Evolutionary conservation across 2,113 vertebrate genomes (phyloP).

Genomic region (Chloroceryle aenea): DNA sequence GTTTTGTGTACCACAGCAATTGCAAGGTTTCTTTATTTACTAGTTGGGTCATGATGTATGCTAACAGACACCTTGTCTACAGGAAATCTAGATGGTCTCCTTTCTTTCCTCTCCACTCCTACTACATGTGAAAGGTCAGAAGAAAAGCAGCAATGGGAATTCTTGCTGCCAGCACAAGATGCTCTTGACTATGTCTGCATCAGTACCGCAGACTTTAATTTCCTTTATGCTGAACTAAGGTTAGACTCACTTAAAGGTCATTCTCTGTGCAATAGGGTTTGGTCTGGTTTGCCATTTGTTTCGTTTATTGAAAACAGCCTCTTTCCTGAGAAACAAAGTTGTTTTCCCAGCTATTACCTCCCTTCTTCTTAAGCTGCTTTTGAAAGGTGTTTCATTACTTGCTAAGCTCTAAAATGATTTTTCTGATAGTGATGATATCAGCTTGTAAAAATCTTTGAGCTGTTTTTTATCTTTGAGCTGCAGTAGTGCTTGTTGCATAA

Average conservation of each 20-base stretch:
- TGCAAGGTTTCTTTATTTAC: conserved; percentile 3
- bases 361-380: conserved; percentile 7
- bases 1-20: neutral
- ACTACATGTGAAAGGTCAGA: conserved; percentile 41
- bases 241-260: conserved; percentile 61
- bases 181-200: conserved; percentile 42
- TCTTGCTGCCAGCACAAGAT: conserved; percentile 52
- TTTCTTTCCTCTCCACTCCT: neutral
- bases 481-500: neutral
- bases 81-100: conserved; percentile 3
- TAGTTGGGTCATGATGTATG: neutral
- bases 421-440: conserved; percentile 47
- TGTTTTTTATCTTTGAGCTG: conserved; percentile 6
- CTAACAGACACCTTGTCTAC: neutral
- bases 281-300: conserved; percentile 37
- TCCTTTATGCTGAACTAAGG: conserved; percentile 46
- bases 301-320: conserved; percentile 61
- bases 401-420: conserved; percentile 50
- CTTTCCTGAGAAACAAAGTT: neutral
- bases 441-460: conserved; percentile 17
- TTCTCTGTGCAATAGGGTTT: conserved; percentile 32
- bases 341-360: conserved; percentile 4
- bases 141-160: conserved; percentile 38
- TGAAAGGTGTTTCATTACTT: conserved; percentile 64
- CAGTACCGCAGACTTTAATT: conserved; percentile 54